A percentile compares a stretch with the other conserved stretches of the same genome.
These are phyloP conservation scores for Muschampia plurimacula DNA, from an alignment of 2,888 invertebrate species.

Conservation along the genomic window DNA sequence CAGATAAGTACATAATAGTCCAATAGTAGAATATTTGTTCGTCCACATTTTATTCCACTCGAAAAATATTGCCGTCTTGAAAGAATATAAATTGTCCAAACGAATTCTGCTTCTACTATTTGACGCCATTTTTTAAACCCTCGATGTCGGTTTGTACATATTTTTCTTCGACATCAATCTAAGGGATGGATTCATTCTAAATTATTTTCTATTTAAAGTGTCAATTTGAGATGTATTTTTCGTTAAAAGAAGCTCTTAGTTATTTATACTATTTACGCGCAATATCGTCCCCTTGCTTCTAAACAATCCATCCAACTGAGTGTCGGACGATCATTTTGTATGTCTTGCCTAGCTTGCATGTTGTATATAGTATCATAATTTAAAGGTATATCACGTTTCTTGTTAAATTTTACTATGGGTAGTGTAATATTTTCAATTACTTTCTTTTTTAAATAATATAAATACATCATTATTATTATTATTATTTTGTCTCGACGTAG, in stretches of 20 bases:
- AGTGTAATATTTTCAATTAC: constrained; percentile 71
- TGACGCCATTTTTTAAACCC: constrained; percentile 55
- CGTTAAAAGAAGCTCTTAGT: constrained; percentile 57
- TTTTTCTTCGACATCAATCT: constrained; percentile 46
- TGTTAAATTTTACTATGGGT: constrained; percentile 79
- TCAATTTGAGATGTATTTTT: constrained; percentile 65
- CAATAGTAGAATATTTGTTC: constrained; percentile 79
- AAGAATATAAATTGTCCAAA: constrained; percentile 73
- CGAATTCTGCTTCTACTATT: constrained; percentile 65
- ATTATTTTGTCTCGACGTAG: constrained; percentile 55
- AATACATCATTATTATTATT: constrained; percentile 48
- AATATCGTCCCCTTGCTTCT: constrained; percentile 75
- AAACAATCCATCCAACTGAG: constrained; percentile 77
- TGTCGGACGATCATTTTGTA: constrained; percentile 75
- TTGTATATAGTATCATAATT: constrained; percentile 77
- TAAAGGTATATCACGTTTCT: constrained; percentile 73
- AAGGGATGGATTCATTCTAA: constrained; percentile 41
- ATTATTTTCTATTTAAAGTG: constrained; percentile 50
- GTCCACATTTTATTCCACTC: constrained; percentile 81
- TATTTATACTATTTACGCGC: constrained; percentile 58
- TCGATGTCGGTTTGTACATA: constrained; percentile 46
- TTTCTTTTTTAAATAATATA: constrained; percentile 45
- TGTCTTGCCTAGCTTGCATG: constrained; percentile 82
- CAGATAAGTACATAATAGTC: constrained; percentile 76
- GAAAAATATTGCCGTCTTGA: constrained; percentile 78